These are phyloP conservation scores for Melanaphis sacchari DNA, from an alignment of 1,140 invertebrate genomes.

Conservation along the genomic window DNA sequence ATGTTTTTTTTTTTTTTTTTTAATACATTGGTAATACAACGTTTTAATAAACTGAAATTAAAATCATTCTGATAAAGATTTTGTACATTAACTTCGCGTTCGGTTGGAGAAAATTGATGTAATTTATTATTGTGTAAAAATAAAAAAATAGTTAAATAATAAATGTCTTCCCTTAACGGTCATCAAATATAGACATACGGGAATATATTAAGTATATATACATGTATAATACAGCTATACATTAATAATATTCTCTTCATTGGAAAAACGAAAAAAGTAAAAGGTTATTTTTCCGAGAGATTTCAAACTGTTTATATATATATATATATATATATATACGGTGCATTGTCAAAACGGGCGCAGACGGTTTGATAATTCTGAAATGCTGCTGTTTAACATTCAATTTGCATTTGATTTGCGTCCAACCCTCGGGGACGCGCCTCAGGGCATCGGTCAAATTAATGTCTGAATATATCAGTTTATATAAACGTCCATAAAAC, in stretches of 20 bases:
- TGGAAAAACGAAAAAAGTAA: neutral
- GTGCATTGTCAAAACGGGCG: neutral
- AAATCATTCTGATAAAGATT: neutral
- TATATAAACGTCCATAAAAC: neutral
- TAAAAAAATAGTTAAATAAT: neutral
- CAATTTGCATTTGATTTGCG: constrained; percentile 57
- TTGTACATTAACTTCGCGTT: neutral
- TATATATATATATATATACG: neutral
- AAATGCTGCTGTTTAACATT: constrained; percentile 52
- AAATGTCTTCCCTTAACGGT: neutral
- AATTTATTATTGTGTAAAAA: neutral
- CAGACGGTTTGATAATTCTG: constrained; percentile 30
- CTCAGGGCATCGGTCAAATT: constrained; percentile 50
- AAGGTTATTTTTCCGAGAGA: neutral
- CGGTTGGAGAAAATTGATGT: too few species aligned
- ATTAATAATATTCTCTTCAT: neutral
- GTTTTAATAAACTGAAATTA: neutral
- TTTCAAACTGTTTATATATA: constrained; percentile 18
- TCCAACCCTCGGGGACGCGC: constrained; percentile 38
- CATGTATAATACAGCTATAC: neutral
- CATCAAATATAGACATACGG: neutral
- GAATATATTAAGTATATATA: neutral
- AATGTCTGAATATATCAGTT: constrained; percentile 47
- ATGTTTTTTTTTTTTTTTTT: too few species aligned
- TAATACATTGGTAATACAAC: too few species aligned